phyloP scores from a whole-genome alignment of 2,797 vertebrate species.

The Poecilia wingei region DNA sequence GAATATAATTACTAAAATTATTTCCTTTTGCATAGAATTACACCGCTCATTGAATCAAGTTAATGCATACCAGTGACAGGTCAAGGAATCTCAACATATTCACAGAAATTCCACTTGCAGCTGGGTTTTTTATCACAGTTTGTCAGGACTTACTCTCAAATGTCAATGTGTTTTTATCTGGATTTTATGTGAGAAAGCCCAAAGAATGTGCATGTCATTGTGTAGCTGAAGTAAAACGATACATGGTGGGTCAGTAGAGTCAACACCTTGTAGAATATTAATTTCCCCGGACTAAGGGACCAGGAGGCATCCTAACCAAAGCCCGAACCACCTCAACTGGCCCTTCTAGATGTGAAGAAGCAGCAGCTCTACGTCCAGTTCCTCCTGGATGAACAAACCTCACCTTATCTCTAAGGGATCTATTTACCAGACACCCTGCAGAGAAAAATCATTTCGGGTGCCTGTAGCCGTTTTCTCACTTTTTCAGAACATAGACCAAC shows the following conservation, averaged over 20 bases:
- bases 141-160: background rate
- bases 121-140: background rate
- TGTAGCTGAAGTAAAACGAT: background rate
- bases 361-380: no score
- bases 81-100: background rate
- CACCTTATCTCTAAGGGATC: no score
- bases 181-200: background rate
- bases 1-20: background rate
- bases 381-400: no score
- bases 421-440: no score
- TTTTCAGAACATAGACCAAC: background rate
- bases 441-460: background rate
- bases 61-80: background rate
- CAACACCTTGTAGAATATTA: background rate
- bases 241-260: background rate
- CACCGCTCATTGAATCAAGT: background rate
- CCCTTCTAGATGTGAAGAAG: background rate
- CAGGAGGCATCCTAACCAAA: background rate
- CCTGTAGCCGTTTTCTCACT: background rate
- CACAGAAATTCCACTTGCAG: background rate
- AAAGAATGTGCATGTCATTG: background rate
- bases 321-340: background rate
- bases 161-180: background rate
- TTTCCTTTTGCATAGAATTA: background rate
- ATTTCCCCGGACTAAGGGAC: background rate